Percentiles rank a stretch among this genome's conserved stretches.
Conservation (phyloP, 2,888 invertebrate genomes). For the Brachypterus glaber region DNA sequence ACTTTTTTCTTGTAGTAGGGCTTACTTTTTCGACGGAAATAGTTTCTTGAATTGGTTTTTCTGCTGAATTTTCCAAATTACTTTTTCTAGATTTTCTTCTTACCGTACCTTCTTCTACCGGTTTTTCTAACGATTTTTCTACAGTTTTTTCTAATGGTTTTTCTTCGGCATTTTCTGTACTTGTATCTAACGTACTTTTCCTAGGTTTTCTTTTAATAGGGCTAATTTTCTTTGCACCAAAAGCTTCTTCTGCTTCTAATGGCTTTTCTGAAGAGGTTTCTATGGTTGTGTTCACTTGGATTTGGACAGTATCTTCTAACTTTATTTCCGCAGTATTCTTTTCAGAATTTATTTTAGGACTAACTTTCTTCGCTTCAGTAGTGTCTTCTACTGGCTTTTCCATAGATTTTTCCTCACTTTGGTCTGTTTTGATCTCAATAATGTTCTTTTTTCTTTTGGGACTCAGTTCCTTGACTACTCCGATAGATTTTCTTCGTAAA, state of each 20-base stretch:
- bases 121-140: neutral
- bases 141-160: too few species aligned
- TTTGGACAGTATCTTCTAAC: neutral
- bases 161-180: constrained; percentile 6
- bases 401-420: too few species aligned
- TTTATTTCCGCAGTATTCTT: neutral
- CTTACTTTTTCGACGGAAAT: neutral
- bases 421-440: constrained; percentile 2
- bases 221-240: too few species aligned
- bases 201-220: too few species aligned
- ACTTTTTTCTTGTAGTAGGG: neutral
- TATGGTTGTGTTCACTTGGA: too few species aligned
- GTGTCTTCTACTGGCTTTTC: too few species aligned
- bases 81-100: constrained; percentile 2
- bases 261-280: too few species aligned
- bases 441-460: neutral
- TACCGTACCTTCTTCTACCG: neutral
- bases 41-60: neutral
- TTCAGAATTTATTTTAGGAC: neutral
- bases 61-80: constrained; percentile 5
- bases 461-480: neutral
- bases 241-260: too few species aligned
- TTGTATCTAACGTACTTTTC: neutral
- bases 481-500: constrained; percentile 11
- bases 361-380: too few species aligned